phyloP scores from a whole-genome alignment of 2,797 vertebrate genomes.

The Sebastes aleutianus region DNA sequence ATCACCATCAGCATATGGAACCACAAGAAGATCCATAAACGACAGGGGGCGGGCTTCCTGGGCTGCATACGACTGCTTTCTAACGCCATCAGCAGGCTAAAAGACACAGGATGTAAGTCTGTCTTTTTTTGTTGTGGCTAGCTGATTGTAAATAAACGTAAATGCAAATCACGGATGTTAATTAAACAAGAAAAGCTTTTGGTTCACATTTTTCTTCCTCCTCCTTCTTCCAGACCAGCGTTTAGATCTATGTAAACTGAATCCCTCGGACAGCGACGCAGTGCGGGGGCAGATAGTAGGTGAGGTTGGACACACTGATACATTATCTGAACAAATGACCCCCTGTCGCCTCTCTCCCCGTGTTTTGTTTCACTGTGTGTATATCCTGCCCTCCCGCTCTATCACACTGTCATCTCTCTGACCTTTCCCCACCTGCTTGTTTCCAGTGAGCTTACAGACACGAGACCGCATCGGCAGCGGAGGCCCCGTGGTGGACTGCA shows the following conservation, averaged over 20 bases:
- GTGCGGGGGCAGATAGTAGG: slow-evolving; percentile 98
- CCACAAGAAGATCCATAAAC: slow-evolving; percentile 99
- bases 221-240: slow-evolving; percentile 89
- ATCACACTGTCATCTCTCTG: not conserved
- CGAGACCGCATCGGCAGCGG: slow-evolving; percentile 95
- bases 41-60: slow-evolving; percentile 97
- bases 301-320: slow-evolving; percentile 75
- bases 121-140: not conserved
- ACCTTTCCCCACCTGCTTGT: slow-evolving; percentile 29
- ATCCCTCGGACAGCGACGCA: slow-evolving; percentile 95
- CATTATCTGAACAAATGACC: not conserved
- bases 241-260: slow-evolving; percentile 98
- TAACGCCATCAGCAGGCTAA: slow-evolving; percentile 96
- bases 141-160: not conserved
- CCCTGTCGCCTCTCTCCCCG: not conserved
- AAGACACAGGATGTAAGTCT: slow-evolving; percentile 97
- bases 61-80: slow-evolving; percentile 96
- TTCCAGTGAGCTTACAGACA: slow-evolving; percentile 95
- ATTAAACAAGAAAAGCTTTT: not conserved
- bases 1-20: slow-evolving; percentile 99
- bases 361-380: not conserved
- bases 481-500: slow-evolving; percentile 96
- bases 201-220: not conserved
- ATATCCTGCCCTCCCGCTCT: not conserved
- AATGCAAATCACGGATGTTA: not conserved